These are phyloP conservation scores for Microctenopoma stevenorrisi DNA, from an alignment of 2,797 vertebrate species.

Conservation along the genomic window DNA sequence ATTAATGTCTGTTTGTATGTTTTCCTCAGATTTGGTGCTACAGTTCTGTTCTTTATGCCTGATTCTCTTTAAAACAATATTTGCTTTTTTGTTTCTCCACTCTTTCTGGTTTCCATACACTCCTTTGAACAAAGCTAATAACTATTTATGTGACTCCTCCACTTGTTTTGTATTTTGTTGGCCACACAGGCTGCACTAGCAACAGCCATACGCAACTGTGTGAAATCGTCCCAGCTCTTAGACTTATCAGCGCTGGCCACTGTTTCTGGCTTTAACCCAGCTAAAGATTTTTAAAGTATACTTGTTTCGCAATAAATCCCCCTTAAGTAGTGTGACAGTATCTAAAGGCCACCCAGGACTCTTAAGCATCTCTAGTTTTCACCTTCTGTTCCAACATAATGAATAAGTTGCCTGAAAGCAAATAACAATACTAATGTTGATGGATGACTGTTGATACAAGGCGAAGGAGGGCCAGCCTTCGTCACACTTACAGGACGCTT, in stretches of 20 bases:
- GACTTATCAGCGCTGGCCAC: slow-evolving; percentile 10
- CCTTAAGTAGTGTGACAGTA: slow-evolving; percentile 76
- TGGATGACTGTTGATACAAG: slow-evolving; percentile 70
- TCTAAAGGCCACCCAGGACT: slow-evolving; percentile 70
- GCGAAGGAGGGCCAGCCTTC: slow-evolving; percentile 54
- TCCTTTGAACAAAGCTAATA: too few relatives aligned
- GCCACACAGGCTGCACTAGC: too few relatives aligned
- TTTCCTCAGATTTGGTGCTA: slow-evolving; percentile 23
- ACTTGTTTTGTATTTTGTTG: too few relatives aligned
- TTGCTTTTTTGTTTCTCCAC: too few relatives aligned
- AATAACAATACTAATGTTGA: slow-evolving; percentile 77
- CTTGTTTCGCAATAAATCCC: slow-evolving; percentile 78
- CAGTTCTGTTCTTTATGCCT: slow-evolving; percentile 21
- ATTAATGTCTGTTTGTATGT: slow-evolving; percentile 36
- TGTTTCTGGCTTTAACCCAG: slow-evolving; percentile 64
- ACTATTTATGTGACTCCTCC: too few relatives aligned
- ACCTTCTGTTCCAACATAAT: slow-evolving; percentile 59
- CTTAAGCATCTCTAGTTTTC: slow-evolving; percentile 58
- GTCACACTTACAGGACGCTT: slow-evolving; percentile 53
- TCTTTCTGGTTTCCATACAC: too few relatives aligned
- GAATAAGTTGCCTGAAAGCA: slow-evolving; percentile 65
- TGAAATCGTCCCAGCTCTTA: too few relatives aligned
- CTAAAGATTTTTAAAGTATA: slow-evolving; percentile 77
- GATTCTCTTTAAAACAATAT: too few relatives aligned
- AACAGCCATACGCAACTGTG: too few relatives aligned